Evolutionary conservation across 1,140 invertebrate genomes (phyloP).

Genomic region (Stenopsyche tienmushanensis): DNA sequence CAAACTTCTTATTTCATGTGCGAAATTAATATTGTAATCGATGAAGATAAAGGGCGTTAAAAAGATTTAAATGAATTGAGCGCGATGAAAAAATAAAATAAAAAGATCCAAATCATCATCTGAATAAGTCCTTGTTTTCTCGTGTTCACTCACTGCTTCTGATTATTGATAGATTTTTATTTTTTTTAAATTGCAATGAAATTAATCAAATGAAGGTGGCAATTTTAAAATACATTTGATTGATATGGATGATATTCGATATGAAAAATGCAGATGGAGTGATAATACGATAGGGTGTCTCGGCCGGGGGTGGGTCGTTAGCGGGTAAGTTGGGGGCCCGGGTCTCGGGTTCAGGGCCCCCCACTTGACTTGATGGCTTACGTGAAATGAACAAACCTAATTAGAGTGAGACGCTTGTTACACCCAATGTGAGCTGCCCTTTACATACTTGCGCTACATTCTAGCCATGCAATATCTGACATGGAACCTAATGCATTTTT

Average conservation of each 20-base stretch:
- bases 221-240: too few relatives aligned
- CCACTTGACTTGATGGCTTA: conserved; percentile 38
- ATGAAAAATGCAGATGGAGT: not conserved
- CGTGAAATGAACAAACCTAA: conserved; percentile 41
- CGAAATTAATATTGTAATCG: too few relatives aligned
- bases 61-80: too few relatives aligned
- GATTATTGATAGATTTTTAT: too few relatives aligned
- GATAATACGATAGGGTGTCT: not conserved
- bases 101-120: too few relatives aligned
- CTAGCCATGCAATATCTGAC: not conserved
- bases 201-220: too few relatives aligned
- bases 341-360: conserved; percentile 9
- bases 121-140: too few relatives aligned
- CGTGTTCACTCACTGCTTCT: too few relatives aligned
- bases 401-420: conserved; percentile 40
- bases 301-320: not conserved
- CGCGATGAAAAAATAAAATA: too few relatives aligned
- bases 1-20: too few relatives aligned
- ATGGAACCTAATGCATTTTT: not conserved
- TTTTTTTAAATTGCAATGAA: too few relatives aligned
- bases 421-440: conserved; percentile 17
- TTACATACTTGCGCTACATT: not conserved
- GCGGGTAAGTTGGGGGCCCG: conserved; percentile 8
- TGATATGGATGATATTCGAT: not conserved
- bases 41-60: too few relatives aligned